A percentile compares a stretch with the other conserved stretches of the same genome.
These are phyloP conservation scores for Cyrtorhinus lividipennis DNA, from an alignment of 1,140 invertebrate genomes.

Conservation along the genomic window DNA sequence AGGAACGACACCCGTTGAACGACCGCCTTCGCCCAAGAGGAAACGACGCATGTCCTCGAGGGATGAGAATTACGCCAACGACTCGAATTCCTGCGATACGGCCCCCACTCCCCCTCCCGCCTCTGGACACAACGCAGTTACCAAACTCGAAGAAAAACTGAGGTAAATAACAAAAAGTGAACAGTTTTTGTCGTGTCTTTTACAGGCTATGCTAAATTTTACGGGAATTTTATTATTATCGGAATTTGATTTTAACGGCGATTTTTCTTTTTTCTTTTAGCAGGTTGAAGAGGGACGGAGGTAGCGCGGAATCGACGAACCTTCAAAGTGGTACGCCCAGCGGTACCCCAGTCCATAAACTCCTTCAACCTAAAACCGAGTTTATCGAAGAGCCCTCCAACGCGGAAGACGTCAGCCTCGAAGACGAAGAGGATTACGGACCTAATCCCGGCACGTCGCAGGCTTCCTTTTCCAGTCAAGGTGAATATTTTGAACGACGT, in stretches of 20 bases:
- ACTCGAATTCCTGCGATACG: slow-evolving; percentile 12
- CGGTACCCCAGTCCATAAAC: background rate
- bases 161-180: too few relatives aligned
- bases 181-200: too few relatives aligned
- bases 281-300: slow-evolving; percentile 14
- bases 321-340: slow-evolving; percentile 25
- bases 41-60: slow-evolving; percentile 5
- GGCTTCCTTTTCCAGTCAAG: slow-evolving; percentile 6
- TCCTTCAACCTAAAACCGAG: slow-evolving; percentile 53
- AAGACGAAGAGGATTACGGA: slow-evolving; percentile 49
- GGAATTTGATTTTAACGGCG: too few relatives aligned
- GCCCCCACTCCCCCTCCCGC: slow-evolving; percentile 5
- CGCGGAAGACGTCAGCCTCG: slow-evolving; percentile 66
- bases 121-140: background rate
- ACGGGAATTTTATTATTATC: too few relatives aligned
- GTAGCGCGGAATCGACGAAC: slow-evolving; percentile 19
- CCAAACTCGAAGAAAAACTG: slow-evolving; percentile 9
- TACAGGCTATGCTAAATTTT: too few relatives aligned
- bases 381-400: slow-evolving; percentile 49
- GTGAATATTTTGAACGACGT: too few relatives aligned
- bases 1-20: slow-evolving; percentile 9
- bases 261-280: slow-evolving; percentile 13
- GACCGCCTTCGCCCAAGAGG: slow-evolving; percentile 5
- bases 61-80: slow-evolving; percentile 8
- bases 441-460: slow-evolving; percentile 28